These are phyloP conservation scores for Tetragnatha montana DNA, from an alignment of 2,888 invertebrate species.

Conservation along the genomic window DNA sequence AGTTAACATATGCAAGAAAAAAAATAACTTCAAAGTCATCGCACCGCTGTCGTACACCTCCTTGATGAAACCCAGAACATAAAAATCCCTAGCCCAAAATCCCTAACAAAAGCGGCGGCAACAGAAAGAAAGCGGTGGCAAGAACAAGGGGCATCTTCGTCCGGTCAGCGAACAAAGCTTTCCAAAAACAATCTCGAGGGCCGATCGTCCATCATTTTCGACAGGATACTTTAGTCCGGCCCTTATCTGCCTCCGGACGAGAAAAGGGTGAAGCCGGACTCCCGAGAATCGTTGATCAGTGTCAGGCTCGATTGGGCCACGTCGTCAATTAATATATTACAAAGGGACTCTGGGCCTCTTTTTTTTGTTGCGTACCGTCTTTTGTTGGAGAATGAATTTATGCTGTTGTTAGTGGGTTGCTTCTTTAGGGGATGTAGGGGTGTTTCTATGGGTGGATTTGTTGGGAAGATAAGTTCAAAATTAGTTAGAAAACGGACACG, in stretches of 20 bases:
- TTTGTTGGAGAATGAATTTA: no score
- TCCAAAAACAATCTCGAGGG: constrained; percentile 59
- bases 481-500: no score
- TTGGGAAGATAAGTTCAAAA: no score
- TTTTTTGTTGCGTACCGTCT: neutral
- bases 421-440: no score
- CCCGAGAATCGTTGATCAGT: neutral
- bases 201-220: constrained; percentile 31
- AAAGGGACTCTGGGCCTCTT: neutral
- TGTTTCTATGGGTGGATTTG: no score
- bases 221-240: constrained; percentile 1
- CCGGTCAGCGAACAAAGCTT: constrained; percentile 63
- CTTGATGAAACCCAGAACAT: neutral
- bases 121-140: constrained; percentile 26
- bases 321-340: neutral
- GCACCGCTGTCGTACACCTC: neutral
- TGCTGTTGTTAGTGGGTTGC: no score
- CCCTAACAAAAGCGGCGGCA: constrained; percentile 14
- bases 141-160: constrained; percentile 25
- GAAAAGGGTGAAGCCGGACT: neutral
- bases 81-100: neutral
- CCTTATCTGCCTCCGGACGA: constrained; percentile 2
- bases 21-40: no score
- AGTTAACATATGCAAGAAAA: no score
- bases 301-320: neutral